phyloP scores from a whole-genome alignment of 2,888 invertebrate genomes.

The Allolobophora icterica region DNA sequence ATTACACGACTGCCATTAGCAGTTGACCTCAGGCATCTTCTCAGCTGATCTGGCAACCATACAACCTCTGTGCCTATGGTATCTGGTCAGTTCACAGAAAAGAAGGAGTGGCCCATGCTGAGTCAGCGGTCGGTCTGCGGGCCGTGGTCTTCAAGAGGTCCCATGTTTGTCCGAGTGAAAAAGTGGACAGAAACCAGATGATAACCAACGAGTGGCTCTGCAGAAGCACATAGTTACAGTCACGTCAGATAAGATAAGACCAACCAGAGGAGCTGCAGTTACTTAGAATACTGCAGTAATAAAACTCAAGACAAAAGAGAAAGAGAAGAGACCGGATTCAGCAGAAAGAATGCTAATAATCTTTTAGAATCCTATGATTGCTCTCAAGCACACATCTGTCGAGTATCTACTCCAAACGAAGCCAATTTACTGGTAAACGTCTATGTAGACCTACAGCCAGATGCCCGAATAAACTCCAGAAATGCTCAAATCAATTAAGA shows the following conservation, averaged over 20 bases:
- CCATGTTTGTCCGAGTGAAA: not conserved
- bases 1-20: not conserved
- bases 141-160: not conserved
- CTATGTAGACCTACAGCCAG: not conserved
- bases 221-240: not conserved
- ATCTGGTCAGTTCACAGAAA: not conserved
- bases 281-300: not conserved
- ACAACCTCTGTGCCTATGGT: not conserved
- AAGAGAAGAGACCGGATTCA: not conserved
- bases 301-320: not conserved
- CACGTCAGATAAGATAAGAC: not conserved
- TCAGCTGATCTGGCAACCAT: not conserved
- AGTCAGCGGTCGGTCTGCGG: not conserved
- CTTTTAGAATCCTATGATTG: not conserved
- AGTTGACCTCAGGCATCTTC: not conserved
- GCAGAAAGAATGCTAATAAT: constrained; percentile 1
- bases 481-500: not conserved
- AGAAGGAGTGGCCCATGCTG: not conserved
- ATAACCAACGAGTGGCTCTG: not conserved
- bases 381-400: not conserved
- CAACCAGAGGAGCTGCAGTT: not conserved
- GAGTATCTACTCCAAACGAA: not conserved
- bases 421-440: not conserved
- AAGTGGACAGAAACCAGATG: not conserved
- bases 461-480: not conserved